Evolutionary conservation across 1,140 invertebrate species (phyloP).

Genomic region (Cepaea nemoralis): DNA sequence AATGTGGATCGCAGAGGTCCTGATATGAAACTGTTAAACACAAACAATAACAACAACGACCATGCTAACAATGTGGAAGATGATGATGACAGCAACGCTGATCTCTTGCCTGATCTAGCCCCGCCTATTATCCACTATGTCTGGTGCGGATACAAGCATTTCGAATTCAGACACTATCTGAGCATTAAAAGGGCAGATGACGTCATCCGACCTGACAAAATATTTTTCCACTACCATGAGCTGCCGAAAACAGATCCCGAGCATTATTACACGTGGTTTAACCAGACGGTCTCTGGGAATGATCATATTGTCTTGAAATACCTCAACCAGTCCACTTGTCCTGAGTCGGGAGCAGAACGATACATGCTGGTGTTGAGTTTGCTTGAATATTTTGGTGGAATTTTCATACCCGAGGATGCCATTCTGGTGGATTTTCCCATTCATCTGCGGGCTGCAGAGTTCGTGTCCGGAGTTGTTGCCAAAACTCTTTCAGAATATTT

Average conservation of each 20-base stretch:
- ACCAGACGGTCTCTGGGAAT: slow-evolving; percentile 41
- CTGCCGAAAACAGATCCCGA: slow-evolving; percentile 41
- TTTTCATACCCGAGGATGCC: slow-evolving; percentile 51
- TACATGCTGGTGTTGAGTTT: slow-evolving; percentile 47
- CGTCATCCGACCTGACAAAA: slow-evolving; percentile 48
- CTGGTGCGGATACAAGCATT: slow-evolving; percentile 43
- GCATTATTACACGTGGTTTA: slow-evolving; percentile 51
- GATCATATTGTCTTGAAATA: slow-evolving; percentile 44
- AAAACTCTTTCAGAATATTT: slow-evolving; percentile 36
- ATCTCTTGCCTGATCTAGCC: slow-evolving; percentile 46
- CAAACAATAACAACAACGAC: neutral
- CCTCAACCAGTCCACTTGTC: slow-evolving; percentile 43
- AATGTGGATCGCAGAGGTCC: neutral
- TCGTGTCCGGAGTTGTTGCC: slow-evolving; percentile 47
- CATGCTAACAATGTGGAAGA: neutral
- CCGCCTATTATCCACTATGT: slow-evolving; percentile 48
- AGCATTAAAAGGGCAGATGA: slow-evolving; percentile 44
- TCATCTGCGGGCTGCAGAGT: slow-evolving; percentile 42
- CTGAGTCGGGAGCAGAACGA: slow-evolving; percentile 38
- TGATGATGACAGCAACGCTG: slow-evolving; percentile 38
- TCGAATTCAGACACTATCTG: slow-evolving; percentile 49
- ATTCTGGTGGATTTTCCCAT: slow-evolving; percentile 52
- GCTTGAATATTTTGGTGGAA: slow-evolving; percentile 48
- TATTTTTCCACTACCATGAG: slow-evolving; percentile 47
- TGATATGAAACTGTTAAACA: slow-evolving; percentile 32